Conservation (phyloP, 2,888 invertebrate species). For the Ormyrus rosae region DNA sequence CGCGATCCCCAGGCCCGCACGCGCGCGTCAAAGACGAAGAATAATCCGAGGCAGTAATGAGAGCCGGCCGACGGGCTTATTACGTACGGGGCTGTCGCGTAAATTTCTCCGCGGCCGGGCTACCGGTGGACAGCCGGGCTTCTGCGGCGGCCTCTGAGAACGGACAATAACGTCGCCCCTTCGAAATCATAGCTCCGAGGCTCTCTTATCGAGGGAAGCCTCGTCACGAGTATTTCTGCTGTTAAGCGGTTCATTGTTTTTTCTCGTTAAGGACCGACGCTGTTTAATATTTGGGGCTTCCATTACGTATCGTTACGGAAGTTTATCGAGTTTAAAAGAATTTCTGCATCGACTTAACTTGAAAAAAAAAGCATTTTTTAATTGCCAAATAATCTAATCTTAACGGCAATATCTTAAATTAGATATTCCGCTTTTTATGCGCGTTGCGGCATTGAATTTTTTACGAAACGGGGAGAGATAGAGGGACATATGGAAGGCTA, state of each 20-base stretch:
- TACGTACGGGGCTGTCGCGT: constrained; percentile 50
- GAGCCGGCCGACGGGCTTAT: constrained; percentile 16
- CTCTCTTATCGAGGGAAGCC: too few species aligned
- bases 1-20: background rate
- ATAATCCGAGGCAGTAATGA: constrained; percentile 29
- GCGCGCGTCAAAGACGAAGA: constrained; percentile 27
- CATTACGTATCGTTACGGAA: too few species aligned
- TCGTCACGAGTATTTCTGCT: too few species aligned
- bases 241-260: too few species aligned
- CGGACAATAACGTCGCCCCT: constrained; percentile 62
- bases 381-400: background rate
- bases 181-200: too few species aligned
- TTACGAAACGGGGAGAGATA: too few species aligned
- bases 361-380: background rate
- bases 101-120: constrained; percentile 58
- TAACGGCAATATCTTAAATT: background rate
- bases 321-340: too few species aligned
- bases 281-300: too few species aligned
- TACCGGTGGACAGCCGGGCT: constrained; percentile 26
- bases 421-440: background rate
- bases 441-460: too few species aligned
- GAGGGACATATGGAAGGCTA: too few species aligned
- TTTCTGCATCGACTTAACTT: too few species aligned
- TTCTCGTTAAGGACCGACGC: too few species aligned
- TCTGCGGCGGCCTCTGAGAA: constrained; percentile 39